Evolutionary conservation across 2,113 vertebrate genomes (phyloP).

Genomic region (Cheirogaleus medius): DNA sequence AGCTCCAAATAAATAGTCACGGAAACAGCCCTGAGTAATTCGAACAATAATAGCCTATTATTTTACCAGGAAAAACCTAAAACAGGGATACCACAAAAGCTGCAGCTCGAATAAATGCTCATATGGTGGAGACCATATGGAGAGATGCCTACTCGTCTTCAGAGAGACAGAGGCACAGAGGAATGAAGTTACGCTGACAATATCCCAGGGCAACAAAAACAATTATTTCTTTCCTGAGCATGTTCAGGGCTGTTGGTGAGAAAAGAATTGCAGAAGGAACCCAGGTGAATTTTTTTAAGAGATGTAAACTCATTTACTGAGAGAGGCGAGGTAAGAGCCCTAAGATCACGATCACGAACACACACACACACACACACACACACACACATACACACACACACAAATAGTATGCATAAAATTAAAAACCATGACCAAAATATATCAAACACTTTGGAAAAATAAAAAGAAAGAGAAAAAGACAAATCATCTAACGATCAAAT

Average conservation of each 20-base stretch:
- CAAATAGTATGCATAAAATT: not conserved
- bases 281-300: constrained; percentile 34
- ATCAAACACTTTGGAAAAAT: not conserved
- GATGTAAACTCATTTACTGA: not conserved
- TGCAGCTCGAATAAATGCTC: not conserved
- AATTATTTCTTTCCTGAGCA: constrained; percentile 46
- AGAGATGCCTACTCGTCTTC: not conserved
- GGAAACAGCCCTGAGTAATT: constrained; percentile 28
- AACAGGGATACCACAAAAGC: not conserved
- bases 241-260: not conserved
- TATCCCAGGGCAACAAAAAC: constrained; percentile 66
- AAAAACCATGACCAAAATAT: constrained; percentile 22
- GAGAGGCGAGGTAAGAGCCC: not conserved
- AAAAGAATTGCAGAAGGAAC: not conserved
- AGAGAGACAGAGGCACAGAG: constrained; percentile 27
- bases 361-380: not conserved
- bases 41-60: not conserved
- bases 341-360: not conserved
- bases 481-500: constrained; percentile 9
- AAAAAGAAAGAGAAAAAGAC: not conserved
- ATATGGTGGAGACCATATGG: not conserved
- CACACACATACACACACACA: not conserved
- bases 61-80: constrained; percentile 19
- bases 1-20: not conserved
- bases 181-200: not conserved